Conservation (phyloP, 2,797 vertebrate species). For the Ispidina lecontei region DNA sequence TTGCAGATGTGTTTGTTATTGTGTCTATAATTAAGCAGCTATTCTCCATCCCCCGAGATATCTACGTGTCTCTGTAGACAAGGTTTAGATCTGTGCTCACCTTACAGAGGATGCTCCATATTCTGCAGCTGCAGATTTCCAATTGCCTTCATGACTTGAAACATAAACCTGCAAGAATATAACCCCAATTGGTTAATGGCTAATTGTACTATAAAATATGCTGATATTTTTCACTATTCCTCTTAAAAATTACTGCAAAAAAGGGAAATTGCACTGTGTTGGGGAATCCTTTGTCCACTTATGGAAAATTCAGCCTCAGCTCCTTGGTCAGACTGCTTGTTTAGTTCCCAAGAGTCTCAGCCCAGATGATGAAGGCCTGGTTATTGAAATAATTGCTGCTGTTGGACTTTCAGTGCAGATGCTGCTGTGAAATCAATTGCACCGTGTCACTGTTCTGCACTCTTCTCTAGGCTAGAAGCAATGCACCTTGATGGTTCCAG, state of each 20-base stretch:
- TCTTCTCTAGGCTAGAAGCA: neutral
- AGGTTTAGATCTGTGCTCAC: neutral
- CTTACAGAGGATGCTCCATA: neutral
- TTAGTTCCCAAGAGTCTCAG: neutral
- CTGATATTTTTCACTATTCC: neutral
- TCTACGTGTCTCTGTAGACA: neutral
- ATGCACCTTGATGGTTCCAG: neutral
- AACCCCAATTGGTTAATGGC: neutral
- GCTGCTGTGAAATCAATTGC: neutral
- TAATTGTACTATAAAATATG: neutral
- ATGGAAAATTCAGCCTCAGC: neutral
- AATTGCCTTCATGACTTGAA: neutral
- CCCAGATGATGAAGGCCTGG: neutral
- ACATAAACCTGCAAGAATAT: neutral
- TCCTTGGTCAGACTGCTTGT: accelerated
- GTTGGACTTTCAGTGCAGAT: neutral
- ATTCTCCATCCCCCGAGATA: neutral
- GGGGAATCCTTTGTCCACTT: neutral
- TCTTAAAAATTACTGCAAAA: neutral
- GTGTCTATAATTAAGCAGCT: constrained; percentile 39
- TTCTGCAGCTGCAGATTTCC: neutral
- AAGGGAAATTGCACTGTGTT: neutral
- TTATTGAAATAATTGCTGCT: neutral
- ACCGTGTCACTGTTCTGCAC: neutral
- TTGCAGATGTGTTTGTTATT: constrained; percentile 33